Evolutionary conservation across 2,888 invertebrate genomes (phyloP), one percentile per base, ranked within the genome.

Genomic region (Sericinus montela): DNA sequence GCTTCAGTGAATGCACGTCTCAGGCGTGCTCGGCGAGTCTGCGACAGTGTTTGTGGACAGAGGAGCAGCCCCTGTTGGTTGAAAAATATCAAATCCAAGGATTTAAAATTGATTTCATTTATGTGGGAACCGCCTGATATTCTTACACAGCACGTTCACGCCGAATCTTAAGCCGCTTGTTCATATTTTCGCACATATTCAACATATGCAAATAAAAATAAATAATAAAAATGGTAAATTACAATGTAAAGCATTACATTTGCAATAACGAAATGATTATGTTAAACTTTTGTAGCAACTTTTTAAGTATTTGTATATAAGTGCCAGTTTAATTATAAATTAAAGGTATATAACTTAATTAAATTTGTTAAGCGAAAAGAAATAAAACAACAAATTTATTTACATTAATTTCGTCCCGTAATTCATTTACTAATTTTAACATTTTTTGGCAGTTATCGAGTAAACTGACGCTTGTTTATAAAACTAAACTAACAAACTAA

Each of bases 1-100:
- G 95, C 95, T 90, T 95, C 95, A 80, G 96, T 96, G 91, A 95
- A 94, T 77, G 96, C 96, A 80, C 96, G 93, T 86, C 95, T 93
- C 87, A 96, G 93, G 75, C 94, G 92, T 80, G 94, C 93, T 73
- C 95, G 93, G 77, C 96, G 94, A 77, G 93, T 93, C 91, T 95
- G 95, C 90, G 95, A 94, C 93, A 96, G 92, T 83, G 95, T 95
- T 90, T 95, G 94, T 76, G 96, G 95, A 90, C 95, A 95, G 91
- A 95, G 94, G 86, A 96, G 94, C 90, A 95, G 93, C 80, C 95
- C 95, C 93, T 94, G 93, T 72, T 77, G 84, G 77, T 78, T 72
- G 84, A 86, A 83, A 58, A 72, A 75, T 6, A 78, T 73, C 79
- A 77, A 80, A 80, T 72, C 79, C 76, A 75, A 75, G 52, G 58